Base-by-base conservation (phyloP, 2,113 vertebrate species). In the Columbina picui region DNA sequence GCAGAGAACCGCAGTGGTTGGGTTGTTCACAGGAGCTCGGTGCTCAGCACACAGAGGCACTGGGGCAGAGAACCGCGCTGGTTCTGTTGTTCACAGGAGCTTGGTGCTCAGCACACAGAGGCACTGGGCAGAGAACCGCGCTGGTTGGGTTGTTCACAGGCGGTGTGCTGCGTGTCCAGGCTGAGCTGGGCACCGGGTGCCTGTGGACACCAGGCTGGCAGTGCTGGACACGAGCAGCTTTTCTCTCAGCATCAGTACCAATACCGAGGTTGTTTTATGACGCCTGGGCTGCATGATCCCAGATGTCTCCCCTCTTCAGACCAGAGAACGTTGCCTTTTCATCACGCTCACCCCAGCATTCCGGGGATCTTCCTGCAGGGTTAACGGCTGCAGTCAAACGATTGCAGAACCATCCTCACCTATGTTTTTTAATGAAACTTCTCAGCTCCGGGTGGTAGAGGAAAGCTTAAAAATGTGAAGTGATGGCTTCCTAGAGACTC, bases 361-460 rank as follows among this genome's bases (percentile, higher is more conserved):
- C 20, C 0, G 60, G 55, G 75, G 59, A 80, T 93, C 71, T 85
- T 90, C 53, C 61, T 36, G 45, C 83, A 92, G 71, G 59, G 75
- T 92, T 80, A 59, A 65, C 13, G 2, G 76, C 59, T 43, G 4
- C 67, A 91, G 49, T 39, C 56, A 85, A 63, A 68, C 60, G 61
- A 84, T 93, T 87, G 81, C 89, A 53, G 89, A 12, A 92, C 39
- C 38, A 41, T 43, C 84, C 75, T 93, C 89, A 75, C 60, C 83
- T 82, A 3, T 78, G 43, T 75, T 78, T 87, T 92, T 95, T 57
- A 95, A 95, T 96, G 87, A 96, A 93, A 97, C 89, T 94, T 94
- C 91, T 85, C 68, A 91, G 89, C 94, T 94, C 69, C 91, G 82
- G 91, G 94, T 91, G 60, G 81, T 91, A 79, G 77, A 67, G 61